Conservation (phyloP, 1,140 invertebrate species). For the Drosophila sucinea region DNA sequence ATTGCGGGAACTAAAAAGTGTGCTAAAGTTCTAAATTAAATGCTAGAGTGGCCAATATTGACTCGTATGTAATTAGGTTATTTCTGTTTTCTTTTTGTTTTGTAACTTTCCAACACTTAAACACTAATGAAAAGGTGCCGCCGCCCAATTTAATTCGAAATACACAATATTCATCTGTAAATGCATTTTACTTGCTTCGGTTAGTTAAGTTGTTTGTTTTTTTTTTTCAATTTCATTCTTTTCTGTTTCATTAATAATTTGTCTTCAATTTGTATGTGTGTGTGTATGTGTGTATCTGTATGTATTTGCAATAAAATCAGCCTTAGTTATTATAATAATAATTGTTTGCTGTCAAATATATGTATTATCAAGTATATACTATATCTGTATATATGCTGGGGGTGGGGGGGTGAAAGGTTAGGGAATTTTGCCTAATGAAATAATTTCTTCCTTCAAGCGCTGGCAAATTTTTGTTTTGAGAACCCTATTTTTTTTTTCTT, state of each 20-base stretch:
- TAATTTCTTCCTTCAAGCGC: slow-evolving; percentile 46
- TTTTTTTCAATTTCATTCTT: slow-evolving; percentile 22
- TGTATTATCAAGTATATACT: slow-evolving; percentile 10
- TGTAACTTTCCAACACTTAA: slow-evolving; percentile 78
- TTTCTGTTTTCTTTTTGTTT: slow-evolving; percentile 53
- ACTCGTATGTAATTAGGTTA: slow-evolving; percentile 23
- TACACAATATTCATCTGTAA: slow-evolving; percentile 44
- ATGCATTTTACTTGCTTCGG: slow-evolving; percentile 53
- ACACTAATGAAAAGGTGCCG: slow-evolving; percentile 73
- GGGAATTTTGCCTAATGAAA: slow-evolving; percentile 28
- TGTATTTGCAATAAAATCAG: slow-evolving; percentile 72
- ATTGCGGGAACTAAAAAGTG: slow-evolving; percentile 77
- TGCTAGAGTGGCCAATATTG: slow-evolving; percentile 62
- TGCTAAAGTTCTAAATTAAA: slow-evolving; percentile 66
- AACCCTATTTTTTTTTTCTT: slow-evolving; percentile 48
- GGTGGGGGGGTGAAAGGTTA: slow-evolving; percentile 17
- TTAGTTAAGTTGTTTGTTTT: slow-evolving; percentile 29
- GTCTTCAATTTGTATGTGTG: slow-evolving; percentile 15
- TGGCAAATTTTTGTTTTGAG: slow-evolving; percentile 53
- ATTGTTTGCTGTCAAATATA: slow-evolving; percentile 48
- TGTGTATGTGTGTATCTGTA: slow-evolving; percentile 34
- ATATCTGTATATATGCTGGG: slow-evolving; percentile 52
- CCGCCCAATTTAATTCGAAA: slow-evolving; percentile 54
- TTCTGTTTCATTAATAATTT: slow-evolving; percentile 14
- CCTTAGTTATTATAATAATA: slow-evolving; percentile 81